Evolutionary conservation across 1,140 invertebrate genomes (phyloP), one percentile per base, ranked within the genome.

Genomic region (Neotoxoptera formosana): DNA sequence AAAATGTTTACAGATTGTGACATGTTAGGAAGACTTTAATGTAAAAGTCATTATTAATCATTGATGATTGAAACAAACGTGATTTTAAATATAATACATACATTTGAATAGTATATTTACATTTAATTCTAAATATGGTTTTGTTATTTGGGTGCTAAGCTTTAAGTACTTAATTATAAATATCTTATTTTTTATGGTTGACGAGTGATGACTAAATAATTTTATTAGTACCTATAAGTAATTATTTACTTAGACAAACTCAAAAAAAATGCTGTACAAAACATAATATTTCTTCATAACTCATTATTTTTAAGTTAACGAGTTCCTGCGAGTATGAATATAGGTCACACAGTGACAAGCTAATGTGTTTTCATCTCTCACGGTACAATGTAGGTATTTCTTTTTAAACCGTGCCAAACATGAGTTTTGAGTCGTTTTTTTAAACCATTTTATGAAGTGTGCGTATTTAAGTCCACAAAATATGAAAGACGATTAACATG

Each of bases 371-470:
- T 56, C 30, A 23, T 90, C 7, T 60, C 23, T 90, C 25, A 41
- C 51, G 17, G 3, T 17, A 48, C 6, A 47, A n/a, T 87, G 84
- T 48, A 84, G 2, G 3, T 48, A 47, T 25, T 41, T 84, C 34
- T 14, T 51, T 53, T 89, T 53, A 34, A 34, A 23, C n/a, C 3
- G 9, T 36, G 21, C 9, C 48, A 51, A 8, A 53, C 3, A 53
- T 36, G 48, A 89, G 34, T 89, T 89, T 51, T 51, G 30, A 51
- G 48, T 88, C 2, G 6, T 51, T 88, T 88, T 88, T 88, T 89
- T 21, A 53, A 89, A 8, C 48, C 2, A 56, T 23, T 89, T 23
- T 25, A 53, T 11, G n/a, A 9, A 53, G 9, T 30, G n/a, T 53
- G n/a, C 0, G 20, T 51, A 87, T 48, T n/a, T 20, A 48, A 48